Conservation (phyloP, 2,888 invertebrate species). For the Tineola bisselliella region DNA sequence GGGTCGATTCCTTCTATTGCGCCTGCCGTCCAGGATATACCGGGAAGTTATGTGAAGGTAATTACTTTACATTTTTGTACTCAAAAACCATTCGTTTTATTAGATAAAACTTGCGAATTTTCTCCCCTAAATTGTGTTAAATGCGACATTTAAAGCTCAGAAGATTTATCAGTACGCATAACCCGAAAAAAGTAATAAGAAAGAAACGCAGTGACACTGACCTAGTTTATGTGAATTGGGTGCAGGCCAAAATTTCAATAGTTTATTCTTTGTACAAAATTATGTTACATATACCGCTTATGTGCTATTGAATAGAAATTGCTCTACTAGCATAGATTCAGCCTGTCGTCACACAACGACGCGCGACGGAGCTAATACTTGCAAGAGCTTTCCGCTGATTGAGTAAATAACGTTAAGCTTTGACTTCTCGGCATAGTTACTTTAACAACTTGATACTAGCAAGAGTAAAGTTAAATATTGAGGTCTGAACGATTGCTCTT, state of each 20-base stretch:
- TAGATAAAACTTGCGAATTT: not conserved
- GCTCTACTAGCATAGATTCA: not conserved
- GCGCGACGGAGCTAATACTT: not conserved
- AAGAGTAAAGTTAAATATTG: not conserved
- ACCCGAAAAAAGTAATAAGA: not conserved
- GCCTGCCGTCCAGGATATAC: constrained; percentile 82
- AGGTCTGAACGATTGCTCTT: not conserved
- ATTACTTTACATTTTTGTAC: constrained; percentile 18
- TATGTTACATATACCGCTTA: not conserved
- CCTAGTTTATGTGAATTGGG: not conserved
- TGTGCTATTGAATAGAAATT: constrained; percentile 5
- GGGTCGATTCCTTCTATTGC: constrained; percentile 79
- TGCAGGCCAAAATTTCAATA: not conserved
- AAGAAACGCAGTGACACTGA: constrained; percentile 1
- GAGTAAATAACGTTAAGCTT: constrained; percentile 1
- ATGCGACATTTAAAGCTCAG: not conserved
- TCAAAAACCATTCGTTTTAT: not conserved
- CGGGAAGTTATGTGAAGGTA: constrained; percentile 83
- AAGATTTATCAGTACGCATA: not conserved
- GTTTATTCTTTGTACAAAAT: not conserved
- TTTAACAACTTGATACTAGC: not conserved
- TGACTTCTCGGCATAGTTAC: not conserved
- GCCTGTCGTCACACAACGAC: not conserved
- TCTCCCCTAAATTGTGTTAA: not conserved
- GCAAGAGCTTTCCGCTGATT: constrained; percentile 2